Percentiles rank a stretch among this genome's conserved stretches.
phyloP scores from a whole-genome alignment of 2,888 invertebrate species.

The Kryphioiulus occultus region DNA sequence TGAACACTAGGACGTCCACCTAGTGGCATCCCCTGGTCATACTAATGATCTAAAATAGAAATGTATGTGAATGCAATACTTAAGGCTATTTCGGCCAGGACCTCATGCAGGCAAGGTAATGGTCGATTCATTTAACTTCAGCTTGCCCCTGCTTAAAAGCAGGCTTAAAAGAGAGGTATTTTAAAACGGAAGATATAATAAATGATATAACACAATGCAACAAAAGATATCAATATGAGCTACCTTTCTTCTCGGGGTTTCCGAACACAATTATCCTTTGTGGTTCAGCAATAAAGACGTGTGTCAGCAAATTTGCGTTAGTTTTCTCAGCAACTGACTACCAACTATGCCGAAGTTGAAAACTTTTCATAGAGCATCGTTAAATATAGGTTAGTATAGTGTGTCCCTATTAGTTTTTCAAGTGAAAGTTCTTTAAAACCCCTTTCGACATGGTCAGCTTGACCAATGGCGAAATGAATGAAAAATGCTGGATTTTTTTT shows the following conservation, averaged over 20 bases:
- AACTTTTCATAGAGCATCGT: neutral
- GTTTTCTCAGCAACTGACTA: neutral
- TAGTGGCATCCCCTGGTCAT: slow-evolving; percentile 24
- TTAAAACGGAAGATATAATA: slow-evolving; percentile 24
- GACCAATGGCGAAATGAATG: neutral
- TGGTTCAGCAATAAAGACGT: neutral
- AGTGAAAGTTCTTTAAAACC: neutral
- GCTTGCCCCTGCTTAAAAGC: neutral
- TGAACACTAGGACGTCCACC: slow-evolving; percentile 20
- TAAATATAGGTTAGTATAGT: neutral
- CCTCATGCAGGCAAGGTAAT: neutral
- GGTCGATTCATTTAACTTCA: slow-evolving; percentile 28
- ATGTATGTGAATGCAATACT: slow-evolving; percentile 14
- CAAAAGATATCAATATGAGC: slow-evolving; percentile 27
- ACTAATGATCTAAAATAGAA: slow-evolving; percentile 30
- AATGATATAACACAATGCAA: slow-evolving; percentile 24
- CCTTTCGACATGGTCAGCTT: slow-evolving; percentile 9
- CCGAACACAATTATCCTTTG: neutral
- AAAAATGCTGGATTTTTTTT: neutral
- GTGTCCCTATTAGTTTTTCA: neutral
- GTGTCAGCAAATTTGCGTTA: neutral
- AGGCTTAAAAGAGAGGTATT: neutral
- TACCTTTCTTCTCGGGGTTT: slow-evolving; percentile 13
- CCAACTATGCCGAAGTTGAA: neutral
- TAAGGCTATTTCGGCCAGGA: neutral